These are phyloP conservation scores for Eulimnadia texana DNA, from an alignment of 1,140 invertebrate genomes.

Conservation along the genomic window DNA sequence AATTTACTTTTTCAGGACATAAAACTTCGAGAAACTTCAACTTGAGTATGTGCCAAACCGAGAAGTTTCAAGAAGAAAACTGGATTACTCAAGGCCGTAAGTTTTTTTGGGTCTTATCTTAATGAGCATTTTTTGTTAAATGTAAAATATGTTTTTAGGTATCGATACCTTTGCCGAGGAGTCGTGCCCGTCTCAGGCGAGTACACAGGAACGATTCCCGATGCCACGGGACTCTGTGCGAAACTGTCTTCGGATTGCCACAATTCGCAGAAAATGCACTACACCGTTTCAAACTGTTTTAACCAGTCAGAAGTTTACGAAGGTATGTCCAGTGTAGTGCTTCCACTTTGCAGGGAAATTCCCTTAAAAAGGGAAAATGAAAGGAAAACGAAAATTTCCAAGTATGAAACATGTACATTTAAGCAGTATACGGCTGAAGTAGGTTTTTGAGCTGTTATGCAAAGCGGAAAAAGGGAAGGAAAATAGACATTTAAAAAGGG, in stretches of 20 bases:
- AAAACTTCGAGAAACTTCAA: conserved; percentile 21
- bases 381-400: too few species aligned
- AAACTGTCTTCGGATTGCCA: conserved; percentile 53
- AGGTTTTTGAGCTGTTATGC: too few species aligned
- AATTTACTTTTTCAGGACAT: conserved; percentile 24
- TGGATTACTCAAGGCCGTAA: conserved; percentile 53
- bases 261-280: conserved; percentile 53
- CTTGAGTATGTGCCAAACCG: conserved; percentile 30
- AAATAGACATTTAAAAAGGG: too few species aligned
- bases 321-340: conserved; percentile 31
- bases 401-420: too few species aligned
- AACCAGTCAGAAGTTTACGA: conserved; percentile 44
- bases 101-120: conserved; percentile 22
- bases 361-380: not conserved
- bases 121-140: not conserved
- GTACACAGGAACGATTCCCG: conserved; percentile 48
- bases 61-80: conserved; percentile 33
- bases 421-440: too few species aligned
- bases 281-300: conserved; percentile 47
- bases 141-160: conserved; percentile 26
- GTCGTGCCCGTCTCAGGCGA: conserved; percentile 50
- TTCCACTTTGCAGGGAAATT: not conserved
- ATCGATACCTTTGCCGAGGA: conserved; percentile 36
- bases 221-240: conserved; percentile 48
- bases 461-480: too few species aligned